Conservation (phyloP, 1,140 invertebrate genomes). For the Drosophila tropicalis region DNA sequence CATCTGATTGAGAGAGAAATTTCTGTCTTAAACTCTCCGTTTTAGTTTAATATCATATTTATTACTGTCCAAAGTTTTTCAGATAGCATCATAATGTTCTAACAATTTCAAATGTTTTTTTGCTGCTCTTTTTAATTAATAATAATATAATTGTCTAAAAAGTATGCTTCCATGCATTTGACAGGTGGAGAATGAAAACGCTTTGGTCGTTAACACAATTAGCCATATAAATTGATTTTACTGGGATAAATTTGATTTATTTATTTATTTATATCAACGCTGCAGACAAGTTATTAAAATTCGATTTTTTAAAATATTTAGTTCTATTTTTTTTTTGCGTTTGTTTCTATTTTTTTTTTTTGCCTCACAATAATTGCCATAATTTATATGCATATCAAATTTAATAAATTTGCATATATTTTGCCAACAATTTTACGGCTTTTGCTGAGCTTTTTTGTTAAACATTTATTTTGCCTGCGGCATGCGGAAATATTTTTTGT, state of each 20-base stretch:
- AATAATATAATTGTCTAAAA: not conserved
- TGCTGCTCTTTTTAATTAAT: not conserved
- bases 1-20: no score
- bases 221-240: conserved; percentile 63
- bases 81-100: no score
- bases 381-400: conserved; percentile 71
- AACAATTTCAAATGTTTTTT: no score
- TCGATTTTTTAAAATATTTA: conserved; percentile 49
- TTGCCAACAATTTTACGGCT: conserved; percentile 44
- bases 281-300: conserved; percentile 53
- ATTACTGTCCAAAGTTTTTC: no score
- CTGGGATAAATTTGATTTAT: conserved; percentile 69
- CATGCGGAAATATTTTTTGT: conserved; percentile 65
- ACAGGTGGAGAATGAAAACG: conserved; percentile 36
- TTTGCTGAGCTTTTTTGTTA: conserved; percentile 30
- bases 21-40: no score
- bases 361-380: conserved; percentile 67
- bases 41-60: no score
- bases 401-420: conserved; percentile 65
- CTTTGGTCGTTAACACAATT: conserved; percentile 67
- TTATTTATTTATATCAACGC: conserved; percentile 50
- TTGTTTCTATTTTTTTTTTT: conserved; percentile 18
- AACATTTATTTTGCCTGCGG: conserved; percentile 38
- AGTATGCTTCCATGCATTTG: not conserved
- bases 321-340: conserved; percentile 38